Base-by-base conservation (phyloP, 2,113 vertebrate genomes). In the Panurus biarmicus region DNA sequence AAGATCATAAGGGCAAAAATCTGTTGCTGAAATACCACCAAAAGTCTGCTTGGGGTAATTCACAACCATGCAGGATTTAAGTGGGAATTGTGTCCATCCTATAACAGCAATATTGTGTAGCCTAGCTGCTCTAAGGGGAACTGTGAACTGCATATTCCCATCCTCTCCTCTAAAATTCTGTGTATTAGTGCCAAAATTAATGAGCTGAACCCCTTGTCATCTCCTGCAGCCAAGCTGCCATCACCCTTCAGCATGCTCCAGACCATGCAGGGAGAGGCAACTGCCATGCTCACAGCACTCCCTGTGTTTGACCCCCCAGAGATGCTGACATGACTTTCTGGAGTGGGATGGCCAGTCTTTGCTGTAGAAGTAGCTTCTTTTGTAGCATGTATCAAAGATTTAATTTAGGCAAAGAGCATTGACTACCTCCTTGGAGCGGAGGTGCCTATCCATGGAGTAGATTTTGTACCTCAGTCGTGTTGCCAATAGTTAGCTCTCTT, bases 211-310 rank as follows among this genome's bases (percentile, higher is more conserved):
- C 24, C 18, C 5, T n/a, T n/a, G 28, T 23, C 36, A 33, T 7
- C 1, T 45, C 8, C 18, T 42, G 24, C 25, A 72, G 23, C 15
- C 29, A 61, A 42, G 48, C 11, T 5, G 6, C 26, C n/a, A 33
- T 18, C 2, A 3, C 14, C 45, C 45, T 73, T 69, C 38, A 22
- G n/a, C 3, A 1, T 35, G 35, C 42, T 50, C 9, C 53, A 58
- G 4, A 42, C 12, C 6, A 4, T 2, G 1, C 17, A 53, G 38
- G 24, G 23, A 75, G 7, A 69, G 5, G 7, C 0, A 1, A 29
- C 1, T 44, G 44, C 9, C 8, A 1, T 23, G n/a, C 12, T 74
- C 3, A 2, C 6, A 47, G 20, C 5, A 35, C 11, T 76, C 13
- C 11, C 6, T 3, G 2, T 6, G 2, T 45, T 45, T 61, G 22